Evolutionary conservation across 1,140 invertebrate species (phyloP).

Genomic region (Batillaria attramentaria): DNA sequence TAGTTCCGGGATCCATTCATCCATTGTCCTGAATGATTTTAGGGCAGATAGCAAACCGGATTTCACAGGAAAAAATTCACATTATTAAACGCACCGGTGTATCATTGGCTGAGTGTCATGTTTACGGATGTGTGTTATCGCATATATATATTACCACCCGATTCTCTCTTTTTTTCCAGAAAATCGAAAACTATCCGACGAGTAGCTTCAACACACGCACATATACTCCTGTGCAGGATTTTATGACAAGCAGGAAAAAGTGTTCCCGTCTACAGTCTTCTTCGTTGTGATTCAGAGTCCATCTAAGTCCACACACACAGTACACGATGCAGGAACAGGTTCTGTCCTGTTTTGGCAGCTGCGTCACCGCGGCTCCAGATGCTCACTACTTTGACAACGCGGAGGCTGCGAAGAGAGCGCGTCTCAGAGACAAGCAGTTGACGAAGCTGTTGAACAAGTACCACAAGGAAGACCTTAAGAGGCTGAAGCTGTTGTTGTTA

Average conservation of each 20-base stretch:
- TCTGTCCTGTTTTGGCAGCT: slow-evolving; percentile 55
- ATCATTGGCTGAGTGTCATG: too few species aligned
- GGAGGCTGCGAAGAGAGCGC: slow-evolving; percentile 53
- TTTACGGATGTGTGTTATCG: background rate
- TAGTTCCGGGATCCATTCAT: too few species aligned
- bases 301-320: background rate
- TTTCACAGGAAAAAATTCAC: too few species aligned
- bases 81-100: too few species aligned
- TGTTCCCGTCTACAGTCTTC: background rate
- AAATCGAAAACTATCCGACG: background rate
- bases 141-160: too few species aligned
- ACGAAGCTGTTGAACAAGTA: slow-evolving; percentile 56
- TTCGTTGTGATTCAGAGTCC: background rate
- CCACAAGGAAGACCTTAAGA: slow-evolving; percentile 58
- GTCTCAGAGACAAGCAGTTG: slow-evolving; percentile 56
- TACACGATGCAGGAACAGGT: slow-evolving; percentile 33
- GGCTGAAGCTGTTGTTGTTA: slow-evolving; percentile 59
- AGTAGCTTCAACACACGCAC: background rate
- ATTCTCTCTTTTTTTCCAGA: background rate
- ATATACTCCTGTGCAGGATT: background rate
- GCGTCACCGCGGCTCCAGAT: slow-evolving; percentile 35
- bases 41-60: too few species aligned
- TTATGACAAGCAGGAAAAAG: background rate
- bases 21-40: too few species aligned
- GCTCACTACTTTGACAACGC: slow-evolving; percentile 39